Evolutionary conservation across 2,888 invertebrate species (phyloP), one percentile per base, ranked within the genome.

Genomic region (Theretra japonica): DNA sequence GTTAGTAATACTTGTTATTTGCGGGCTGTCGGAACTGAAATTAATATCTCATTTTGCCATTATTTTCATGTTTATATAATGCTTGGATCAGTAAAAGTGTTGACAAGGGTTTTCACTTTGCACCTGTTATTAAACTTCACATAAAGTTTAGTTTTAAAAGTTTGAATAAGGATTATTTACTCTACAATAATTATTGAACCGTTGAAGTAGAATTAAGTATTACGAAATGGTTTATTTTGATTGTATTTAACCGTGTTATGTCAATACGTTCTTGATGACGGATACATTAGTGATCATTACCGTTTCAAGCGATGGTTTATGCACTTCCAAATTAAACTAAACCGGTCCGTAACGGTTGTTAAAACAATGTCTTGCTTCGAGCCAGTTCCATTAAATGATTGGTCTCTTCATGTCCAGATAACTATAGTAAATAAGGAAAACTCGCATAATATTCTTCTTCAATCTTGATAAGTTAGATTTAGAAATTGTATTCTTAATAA

Each of bases 1-100:
- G n/a, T 53, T 19, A 41, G 41, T 41, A 41, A 41, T 41, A 53
- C 53, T 53, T 7, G 53, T 53, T 17, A 17, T 53, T 17, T 53
- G 1, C 19, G 5, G 17, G 6, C n/a, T 53, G 53, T 19, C 17
- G 50, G n/a, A 53, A 53, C 50, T 19, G 5, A 53, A 53, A 53
- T n/a, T 53, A 53, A 53, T n/a, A 5, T 19, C 17, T 53, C 50
- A 19, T 53, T 53, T 53, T 19, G 17, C 50, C 50, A 17, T 53
- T 53, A 53, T 19, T 70, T 50, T 48, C 50, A 53, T 25, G 28
- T 4, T 68, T 68, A 68, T 50, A 50, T 68, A 50, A 68, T 23
- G 28, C 50, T 8, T 41, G 11, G 11, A 11, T 11, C 11, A 41
- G 41, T 15, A 41, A 41, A 15, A 41, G 41, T 4, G 41, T 41